A percentile compares a stretch with the other conserved stretches of the same genome.
These are phyloP conservation scores for Phylloscopus trochiloides DNA, from an alignment of 2,113 vertebrate genomes.

Conservation along the genomic window DNA sequence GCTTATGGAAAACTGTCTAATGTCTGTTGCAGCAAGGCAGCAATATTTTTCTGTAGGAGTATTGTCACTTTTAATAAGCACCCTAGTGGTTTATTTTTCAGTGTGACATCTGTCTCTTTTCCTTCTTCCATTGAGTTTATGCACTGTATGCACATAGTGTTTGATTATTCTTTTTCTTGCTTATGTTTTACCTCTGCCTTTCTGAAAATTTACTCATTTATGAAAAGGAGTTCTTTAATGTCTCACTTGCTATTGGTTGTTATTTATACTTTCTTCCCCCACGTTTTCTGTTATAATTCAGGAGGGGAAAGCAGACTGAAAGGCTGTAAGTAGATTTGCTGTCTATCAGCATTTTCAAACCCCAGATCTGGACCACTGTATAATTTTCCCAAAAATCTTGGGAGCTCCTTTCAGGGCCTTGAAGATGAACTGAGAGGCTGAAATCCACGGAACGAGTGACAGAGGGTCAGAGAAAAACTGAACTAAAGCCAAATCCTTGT, in stretches of 20 bases:
- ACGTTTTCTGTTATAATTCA: background rate
- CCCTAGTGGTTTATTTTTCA: slow-evolving; percentile 32
- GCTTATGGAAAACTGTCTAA: background rate
- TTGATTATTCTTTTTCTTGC: background rate
- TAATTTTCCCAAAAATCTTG: background rate
- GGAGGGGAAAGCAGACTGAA: background rate
- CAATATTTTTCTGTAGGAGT: slow-evolving; percentile 15
- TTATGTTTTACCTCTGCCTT: background rate
- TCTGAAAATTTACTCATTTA: background rate
- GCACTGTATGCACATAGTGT: background rate
- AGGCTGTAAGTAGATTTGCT: background rate
- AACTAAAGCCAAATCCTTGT: slow-evolving; percentile 4
- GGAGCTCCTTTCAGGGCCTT: background rate
- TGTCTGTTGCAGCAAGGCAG: background rate
- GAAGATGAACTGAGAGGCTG: background rate
- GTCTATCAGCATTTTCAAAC: background rate
- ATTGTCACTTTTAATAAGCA: slow-evolving; percentile 37
- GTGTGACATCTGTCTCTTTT: slow-evolving; percentile 27
- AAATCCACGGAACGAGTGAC: background rate
- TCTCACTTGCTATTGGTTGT: background rate
- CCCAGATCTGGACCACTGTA: background rate
- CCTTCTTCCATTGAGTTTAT: background rate
- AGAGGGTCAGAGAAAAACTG: background rate
- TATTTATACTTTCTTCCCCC: background rate
- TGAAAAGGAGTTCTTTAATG: background rate